Evolutionary conservation across 2,888 invertebrate species (phyloP).

Genomic region (Oegoconia quadripuncta): DNA sequence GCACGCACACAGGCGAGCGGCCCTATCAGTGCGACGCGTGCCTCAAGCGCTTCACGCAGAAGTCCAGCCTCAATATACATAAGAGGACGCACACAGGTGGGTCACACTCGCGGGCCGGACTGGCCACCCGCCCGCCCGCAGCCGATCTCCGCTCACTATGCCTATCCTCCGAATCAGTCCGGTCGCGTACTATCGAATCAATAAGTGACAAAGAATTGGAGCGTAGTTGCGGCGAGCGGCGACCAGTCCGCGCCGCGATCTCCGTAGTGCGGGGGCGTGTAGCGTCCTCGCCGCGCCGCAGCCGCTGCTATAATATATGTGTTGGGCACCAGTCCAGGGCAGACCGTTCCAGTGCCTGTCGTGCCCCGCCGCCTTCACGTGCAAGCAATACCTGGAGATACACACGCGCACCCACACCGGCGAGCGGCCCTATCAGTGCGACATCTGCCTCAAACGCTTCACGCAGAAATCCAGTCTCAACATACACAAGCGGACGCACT

Average conservation of each 20-base stretch:
- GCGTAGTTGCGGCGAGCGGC: slow-evolving; percentile 71
- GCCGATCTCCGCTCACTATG: slow-evolving; percentile 42
- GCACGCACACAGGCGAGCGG: slow-evolving; percentile 81
- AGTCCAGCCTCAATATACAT: slow-evolving; percentile 89
- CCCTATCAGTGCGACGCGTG: slow-evolving; percentile 85
- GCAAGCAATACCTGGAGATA: slow-evolving; percentile 80
- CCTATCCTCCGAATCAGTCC: slow-evolving; percentile 47
- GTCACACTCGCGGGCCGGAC: slow-evolving; percentile 73
- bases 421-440: slow-evolving; percentile 83
- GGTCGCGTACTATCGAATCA: slow-evolving; percentile 14
- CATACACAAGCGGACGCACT: slow-evolving; percentile 89
- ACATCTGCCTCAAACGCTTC: slow-evolving; percentile 88
- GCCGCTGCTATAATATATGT: slow-evolving; percentile 76
- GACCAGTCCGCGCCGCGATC: slow-evolving; percentile 71
- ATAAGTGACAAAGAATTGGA: slow-evolving; percentile 44
- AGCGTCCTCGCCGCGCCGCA: slow-evolving; percentile 60
- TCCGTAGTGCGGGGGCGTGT: slow-evolving; percentile 68
- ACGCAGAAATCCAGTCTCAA: slow-evolving; percentile 91
- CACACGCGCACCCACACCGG: slow-evolving; percentile 82
- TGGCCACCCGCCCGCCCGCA: slow-evolving; percentile 63
- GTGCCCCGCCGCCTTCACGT: slow-evolving; percentile 79
- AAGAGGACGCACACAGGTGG: slow-evolving; percentile 86
- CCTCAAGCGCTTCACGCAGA: slow-evolving; percentile 89
- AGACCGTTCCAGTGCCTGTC: slow-evolving; percentile 81
- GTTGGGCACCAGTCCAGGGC: slow-evolving; percentile 79